These are phyloP conservation scores for Theristicus caerulescens DNA, from an alignment of 2,113 vertebrate species.

Conservation along the genomic window DNA sequence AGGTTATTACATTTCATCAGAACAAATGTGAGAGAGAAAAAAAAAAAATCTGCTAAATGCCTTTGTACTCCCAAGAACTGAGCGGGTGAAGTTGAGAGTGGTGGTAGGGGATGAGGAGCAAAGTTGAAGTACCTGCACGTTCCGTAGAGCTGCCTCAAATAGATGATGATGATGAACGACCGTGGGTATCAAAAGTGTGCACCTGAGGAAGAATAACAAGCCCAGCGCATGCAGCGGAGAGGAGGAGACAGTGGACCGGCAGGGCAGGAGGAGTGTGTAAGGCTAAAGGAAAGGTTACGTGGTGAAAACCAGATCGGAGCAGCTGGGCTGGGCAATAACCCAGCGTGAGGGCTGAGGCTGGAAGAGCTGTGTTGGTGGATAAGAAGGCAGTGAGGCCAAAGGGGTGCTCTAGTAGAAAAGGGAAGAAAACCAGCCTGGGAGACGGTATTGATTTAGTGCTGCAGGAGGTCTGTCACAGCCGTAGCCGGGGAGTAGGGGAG, in stretches of 20 bases:
- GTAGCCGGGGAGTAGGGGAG: accelerated
- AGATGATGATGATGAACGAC: background rate
- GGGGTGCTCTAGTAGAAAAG: background rate
- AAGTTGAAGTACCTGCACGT: background rate
- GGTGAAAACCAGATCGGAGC: background rate
- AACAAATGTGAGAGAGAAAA: background rate
- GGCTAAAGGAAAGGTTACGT: background rate
- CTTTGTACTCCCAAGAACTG: background rate
- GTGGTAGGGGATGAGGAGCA: background rate
- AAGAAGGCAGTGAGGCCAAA: background rate
- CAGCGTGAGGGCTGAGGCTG: background rate
- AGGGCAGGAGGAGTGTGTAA: background rate
- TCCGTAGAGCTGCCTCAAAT: background rate
- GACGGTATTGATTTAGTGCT: background rate
- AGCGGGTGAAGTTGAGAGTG: background rate
- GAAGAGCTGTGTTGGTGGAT: background rate
- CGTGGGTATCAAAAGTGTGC: background rate
- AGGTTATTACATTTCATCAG: background rate
- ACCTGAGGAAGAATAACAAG: background rate
- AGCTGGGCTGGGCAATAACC: background rate
- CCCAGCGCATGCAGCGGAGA: background rate
- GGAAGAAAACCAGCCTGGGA: background rate
- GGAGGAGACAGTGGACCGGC: background rate
- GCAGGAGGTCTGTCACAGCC: background rate
- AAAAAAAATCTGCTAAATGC: background rate